These are phyloP conservation scores for Chauna torquata DNA, from an alignment of 2,113 vertebrate genomes.

Conservation along the genomic window DNA sequence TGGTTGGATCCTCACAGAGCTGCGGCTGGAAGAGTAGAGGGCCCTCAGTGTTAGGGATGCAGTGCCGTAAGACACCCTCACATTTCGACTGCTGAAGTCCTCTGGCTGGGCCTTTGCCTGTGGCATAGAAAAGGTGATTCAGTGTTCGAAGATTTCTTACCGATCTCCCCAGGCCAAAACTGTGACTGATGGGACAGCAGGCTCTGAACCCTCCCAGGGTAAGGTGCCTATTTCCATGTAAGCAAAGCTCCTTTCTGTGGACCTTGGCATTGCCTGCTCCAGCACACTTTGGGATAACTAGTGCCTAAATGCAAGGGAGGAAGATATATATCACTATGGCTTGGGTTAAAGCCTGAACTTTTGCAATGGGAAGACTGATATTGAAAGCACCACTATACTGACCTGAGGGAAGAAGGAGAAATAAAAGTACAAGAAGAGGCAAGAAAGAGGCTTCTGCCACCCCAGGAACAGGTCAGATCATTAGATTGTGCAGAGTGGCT, in stretches of 20 bases:
- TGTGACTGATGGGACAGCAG: not conserved
- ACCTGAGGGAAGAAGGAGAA: no score
- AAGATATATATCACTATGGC: not conserved
- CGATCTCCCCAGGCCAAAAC: not conserved
- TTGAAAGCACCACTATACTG: no score
- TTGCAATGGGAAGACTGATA: not conserved
- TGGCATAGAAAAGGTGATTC: not conserved
- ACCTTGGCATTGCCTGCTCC: not conserved
- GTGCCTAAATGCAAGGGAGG: not conserved
- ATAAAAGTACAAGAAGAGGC: no score
- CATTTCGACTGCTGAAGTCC: rapidly evolving
- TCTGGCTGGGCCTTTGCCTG: not conserved
- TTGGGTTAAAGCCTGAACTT: not conserved
- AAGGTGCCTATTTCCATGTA: not conserved
- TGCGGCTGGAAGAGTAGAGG: slow-evolving; percentile 47
- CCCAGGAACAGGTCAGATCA: not conserved
- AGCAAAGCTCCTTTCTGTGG: not conserved
- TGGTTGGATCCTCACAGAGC: slow-evolving; percentile 40
- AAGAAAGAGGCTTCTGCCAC: not conserved
- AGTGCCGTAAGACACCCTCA: not conserved
- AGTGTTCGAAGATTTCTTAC: not conserved
- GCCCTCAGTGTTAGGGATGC: not conserved
- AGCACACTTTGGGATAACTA: not conserved
- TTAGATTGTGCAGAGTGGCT: not conserved
- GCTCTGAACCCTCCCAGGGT: not conserved